Evolutionary conservation across 2,888 invertebrate species (phyloP), one percentile per base, ranked within the genome.

Genomic region (Standfussiana lucernea): DNA sequence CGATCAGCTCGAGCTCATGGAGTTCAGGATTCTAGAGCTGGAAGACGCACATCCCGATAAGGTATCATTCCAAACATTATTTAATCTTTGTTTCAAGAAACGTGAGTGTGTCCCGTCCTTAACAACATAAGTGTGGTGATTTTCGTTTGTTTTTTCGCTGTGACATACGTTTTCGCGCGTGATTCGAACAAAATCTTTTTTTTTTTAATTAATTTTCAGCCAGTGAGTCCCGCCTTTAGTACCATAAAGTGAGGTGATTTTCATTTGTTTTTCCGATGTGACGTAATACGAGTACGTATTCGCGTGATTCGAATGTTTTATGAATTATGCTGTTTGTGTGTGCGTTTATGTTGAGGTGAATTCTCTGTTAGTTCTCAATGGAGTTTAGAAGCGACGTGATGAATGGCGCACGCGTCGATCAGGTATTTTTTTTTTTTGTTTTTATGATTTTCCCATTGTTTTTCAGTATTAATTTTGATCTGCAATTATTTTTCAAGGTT

Each of bases 1-100:
- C 88, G 98, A 98, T 93, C 98, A 98, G 93, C 98, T 98, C 93
- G 98, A 98, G 94, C 97, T 98, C 86, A 97, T 98, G 92, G 98
- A 98, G 96, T 98, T 98, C 96, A 96, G 98, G 69, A 97, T 98
- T 87, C 95, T 98, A 86, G 98, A 98, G 94, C 95, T 98, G 88
- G 98, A 98, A 93, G 98, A 98, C 93, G 97, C 96, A 80, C 93
- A 95, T 87, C 97, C 97, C 79, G 96, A 96, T 88, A 96, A 96
- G 96, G 96, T 96, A 84, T 18, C 11, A 50, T 62, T 8, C 2
- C 21, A 50, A 47, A 37, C 42, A 11, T 6, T n/a, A 40, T 65
- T 56, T 45, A 32, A 13, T 37, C 13, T 42, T 18, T 2, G 13
- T 0, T 32, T 56, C 0, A 0, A 2, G 13, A 24, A 21, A 15